A percentile compares a stretch with the other conserved stretches of the same genome.
Conservation (phyloP, 2,888 invertebrate species). For the Leistus spinibarbis region DNA sequence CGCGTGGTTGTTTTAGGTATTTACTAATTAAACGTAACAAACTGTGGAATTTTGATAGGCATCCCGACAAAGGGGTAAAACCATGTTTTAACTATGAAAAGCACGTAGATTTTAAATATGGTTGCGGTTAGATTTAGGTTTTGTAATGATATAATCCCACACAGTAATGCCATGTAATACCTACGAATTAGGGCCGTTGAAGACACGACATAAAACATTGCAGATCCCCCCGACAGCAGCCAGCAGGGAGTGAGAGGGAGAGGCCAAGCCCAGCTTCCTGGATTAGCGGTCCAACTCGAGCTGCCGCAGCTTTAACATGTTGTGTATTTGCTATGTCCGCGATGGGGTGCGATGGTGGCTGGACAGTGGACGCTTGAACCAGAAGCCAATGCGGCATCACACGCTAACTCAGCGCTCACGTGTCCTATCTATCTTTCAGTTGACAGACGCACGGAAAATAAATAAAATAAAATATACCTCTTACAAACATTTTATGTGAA, state of each 20-base stretch:
- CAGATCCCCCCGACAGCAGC: slow-evolving; percentile 42
- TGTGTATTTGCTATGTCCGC: slow-evolving; percentile 1
- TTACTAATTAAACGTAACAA: slow-evolving; percentile 29
- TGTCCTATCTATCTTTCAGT: background rate
- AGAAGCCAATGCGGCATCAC: background rate
- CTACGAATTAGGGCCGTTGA: slow-evolving; percentile 53
- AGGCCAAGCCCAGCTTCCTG: slow-evolving; percentile 45
- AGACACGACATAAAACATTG: slow-evolving; percentile 53
- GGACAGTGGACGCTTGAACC: background rate
- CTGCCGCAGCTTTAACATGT: slow-evolving; percentile 14
- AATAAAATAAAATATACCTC: slow-evolving; percentile 12
- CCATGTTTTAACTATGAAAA: slow-evolving; percentile 15
- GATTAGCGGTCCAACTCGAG: slow-evolving; percentile 46
- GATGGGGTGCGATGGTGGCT: background rate
- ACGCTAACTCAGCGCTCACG: background rate
- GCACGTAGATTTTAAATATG: slow-evolving; percentile 52
- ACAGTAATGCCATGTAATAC: slow-evolving; percentile 52
- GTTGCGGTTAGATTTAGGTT: slow-evolving; percentile 50
- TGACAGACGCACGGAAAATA: background rate
- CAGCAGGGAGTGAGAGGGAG: background rate
- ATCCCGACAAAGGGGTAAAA: background rate
- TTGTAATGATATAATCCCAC: slow-evolving; percentile 53
- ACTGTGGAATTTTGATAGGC: slow-evolving; percentile 26
- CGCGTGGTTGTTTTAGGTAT: background rate
- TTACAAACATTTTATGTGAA: slow-evolving; percentile 8